Percentiles rank a stretch among this genome's conserved stretches.
Conservation (phyloP, 2,888 invertebrate species). For the Sinodicranocentrus sp. region DNA sequence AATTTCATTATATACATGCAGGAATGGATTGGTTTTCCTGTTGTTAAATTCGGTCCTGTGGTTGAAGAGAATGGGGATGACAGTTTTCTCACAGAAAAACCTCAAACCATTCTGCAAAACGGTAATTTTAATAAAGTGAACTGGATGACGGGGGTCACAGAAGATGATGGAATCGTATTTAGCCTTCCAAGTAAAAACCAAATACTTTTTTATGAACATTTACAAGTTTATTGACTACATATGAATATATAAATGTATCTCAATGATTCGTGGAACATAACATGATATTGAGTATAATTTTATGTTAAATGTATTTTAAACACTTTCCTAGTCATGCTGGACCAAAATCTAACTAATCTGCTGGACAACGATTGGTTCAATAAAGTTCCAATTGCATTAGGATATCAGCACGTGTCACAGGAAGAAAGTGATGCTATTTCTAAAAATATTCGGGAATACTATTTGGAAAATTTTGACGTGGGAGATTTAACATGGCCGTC, state of each 20-base stretch:
- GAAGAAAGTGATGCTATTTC: slow-evolving; percentile 25
- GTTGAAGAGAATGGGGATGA: slow-evolving; percentile 11
- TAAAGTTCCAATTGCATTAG: slow-evolving; percentile 31
- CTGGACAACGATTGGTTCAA: slow-evolving; percentile 36
- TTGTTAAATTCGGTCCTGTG: slow-evolving; percentile 23
- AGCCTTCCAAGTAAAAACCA: slow-evolving; percentile 28
- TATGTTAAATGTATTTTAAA: neutral
- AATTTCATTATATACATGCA: too few species aligned
- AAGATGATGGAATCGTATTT: slow-evolving; percentile 47
- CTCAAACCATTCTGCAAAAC: neutral
- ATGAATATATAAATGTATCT: too few species aligned
- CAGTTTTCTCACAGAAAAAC: slow-evolving; percentile 33
- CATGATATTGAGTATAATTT: neutral
- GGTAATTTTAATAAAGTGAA: slow-evolving; percentile 53
- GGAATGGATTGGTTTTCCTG: slow-evolving; percentile 18
- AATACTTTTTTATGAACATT: too few species aligned
- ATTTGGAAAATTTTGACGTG: slow-evolving; percentile 46
- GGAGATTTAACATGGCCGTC: slow-evolving; percentile 37
- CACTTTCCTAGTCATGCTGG: slow-evolving; percentile 36
- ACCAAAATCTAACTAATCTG: slow-evolving; percentile 16
- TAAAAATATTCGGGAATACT: slow-evolving; percentile 16
- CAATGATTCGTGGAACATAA: neutral
- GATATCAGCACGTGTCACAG: slow-evolving; percentile 18
- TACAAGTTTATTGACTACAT: too few species aligned
- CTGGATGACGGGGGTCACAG: slow-evolving; percentile 58